These are phyloP conservation scores for Cheirogaleus medius DNA, from an alignment of 2,113 vertebrate species.

Conservation along the genomic window DNA sequence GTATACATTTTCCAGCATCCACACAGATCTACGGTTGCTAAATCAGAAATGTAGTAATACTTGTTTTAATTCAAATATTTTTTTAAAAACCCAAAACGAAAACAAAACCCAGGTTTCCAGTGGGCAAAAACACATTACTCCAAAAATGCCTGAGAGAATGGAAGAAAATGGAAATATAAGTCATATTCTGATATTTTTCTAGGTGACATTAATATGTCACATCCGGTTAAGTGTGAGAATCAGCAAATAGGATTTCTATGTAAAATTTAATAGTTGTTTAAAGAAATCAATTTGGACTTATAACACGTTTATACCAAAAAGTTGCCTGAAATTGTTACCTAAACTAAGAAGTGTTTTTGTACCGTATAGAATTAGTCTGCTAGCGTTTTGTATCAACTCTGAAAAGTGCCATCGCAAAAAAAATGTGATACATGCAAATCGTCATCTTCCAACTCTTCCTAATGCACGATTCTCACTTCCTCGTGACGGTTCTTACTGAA, in stretches of 20 bases:
- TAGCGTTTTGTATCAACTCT: not conserved
- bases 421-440: not conserved
- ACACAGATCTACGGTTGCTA: not conserved
- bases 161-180: not conserved
- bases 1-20: not conserved
- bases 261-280: not conserved
- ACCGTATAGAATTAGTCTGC: not conserved
- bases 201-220: not conserved
- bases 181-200: not conserved
- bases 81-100: not conserved
- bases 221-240: not conserved
- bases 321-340: slow-evolving; percentile 33
- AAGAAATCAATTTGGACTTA: slow-evolving; percentile 18
- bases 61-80: slow-evolving; percentile 22
- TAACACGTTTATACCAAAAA: not conserved
- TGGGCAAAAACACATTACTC: not conserved
- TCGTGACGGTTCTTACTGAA: not conserved
- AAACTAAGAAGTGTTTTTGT: not conserved
- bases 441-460: not conserved
- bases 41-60: not conserved
- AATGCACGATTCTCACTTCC: not conserved
- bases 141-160: not conserved
- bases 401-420: not conserved
- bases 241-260: not conserved
- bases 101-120: not conserved